Base-by-base conservation (phyloP, 37 sponge, comb jelly and placozoan species). In the Halichondria panicea region DNA sequence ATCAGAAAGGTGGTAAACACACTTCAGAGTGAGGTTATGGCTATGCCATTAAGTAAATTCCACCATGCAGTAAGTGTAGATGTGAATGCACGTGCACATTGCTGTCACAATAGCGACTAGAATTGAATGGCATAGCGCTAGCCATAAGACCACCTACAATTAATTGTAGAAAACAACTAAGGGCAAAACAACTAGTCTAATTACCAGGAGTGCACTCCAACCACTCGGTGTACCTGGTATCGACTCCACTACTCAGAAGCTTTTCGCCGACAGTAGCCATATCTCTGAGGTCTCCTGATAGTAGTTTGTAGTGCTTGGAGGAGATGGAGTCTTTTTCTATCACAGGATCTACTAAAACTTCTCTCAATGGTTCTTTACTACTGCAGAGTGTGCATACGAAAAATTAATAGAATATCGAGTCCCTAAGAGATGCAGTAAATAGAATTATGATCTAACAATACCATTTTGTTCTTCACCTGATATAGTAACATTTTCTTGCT, bases 221-320 rank as follows among this genome's bases (percentile, higher is more conserved):
- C n/a, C n/a, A n/a, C n/a, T 37, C 37, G 6, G 5, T 60, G 22
- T 68, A 84, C 90, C 64, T 76, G 2, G 39, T 64, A 43, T 91
- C 80, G 15, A 91, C 33, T 55, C 89, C 84, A 24, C 45, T 44
- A 28, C 56, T 38, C 7, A 79, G 52, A 4, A 91, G 73, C 74
- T 83, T 78, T 40, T 65, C 44, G 4, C 63, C 71, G 24, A 83
- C 72, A 38, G 18, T n/a, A 1, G 54, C 36, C 34, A 87, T 72
- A 0, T 91, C 61, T 36, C 92, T 66, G 30, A 91, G 68, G 58
- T 91, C 90, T 60, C 83, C 74, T 55, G 89, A 28, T 35, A 91
- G 25, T 43, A 91, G 66, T 30, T 72, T 72, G 72, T 90, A 90
- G 19, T 76, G 46, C 3, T 8, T 1, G 22, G 86, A 80, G 32